Evolutionary conservation across 1,140 invertebrate genomes (phyloP).

Genomic region (Pseudobourletiella spinata): DNA sequence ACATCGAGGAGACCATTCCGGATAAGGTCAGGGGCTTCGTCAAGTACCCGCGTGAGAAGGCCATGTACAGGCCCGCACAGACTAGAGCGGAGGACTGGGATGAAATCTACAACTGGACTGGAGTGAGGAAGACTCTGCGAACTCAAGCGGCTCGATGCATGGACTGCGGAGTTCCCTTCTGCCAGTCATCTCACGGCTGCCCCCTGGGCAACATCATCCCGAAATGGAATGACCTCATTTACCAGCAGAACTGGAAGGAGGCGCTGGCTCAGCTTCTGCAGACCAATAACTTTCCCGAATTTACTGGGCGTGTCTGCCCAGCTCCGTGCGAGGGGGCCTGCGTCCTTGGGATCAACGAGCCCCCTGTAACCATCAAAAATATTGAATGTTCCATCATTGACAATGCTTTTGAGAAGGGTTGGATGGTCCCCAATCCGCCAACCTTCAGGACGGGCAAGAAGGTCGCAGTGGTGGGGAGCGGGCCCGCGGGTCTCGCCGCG

Average conservation of each 20-base stretch:
- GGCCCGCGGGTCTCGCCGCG: constrained; percentile 87
- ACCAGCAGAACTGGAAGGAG: constrained; percentile 89
- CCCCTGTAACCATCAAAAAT: constrained; percentile 96
- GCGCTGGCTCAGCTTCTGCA: constrained; percentile 91
- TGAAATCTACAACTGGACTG: constrained; percentile 84
- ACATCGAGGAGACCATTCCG: constrained; percentile 80
- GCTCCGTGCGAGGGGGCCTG: constrained; percentile 96
- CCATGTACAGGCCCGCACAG: constrained; percentile 70
- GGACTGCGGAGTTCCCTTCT: constrained; percentile 99
- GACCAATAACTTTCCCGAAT: constrained; percentile 99
- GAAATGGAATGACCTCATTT: constrained; percentile 97
- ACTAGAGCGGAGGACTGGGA: constrained; percentile 88
- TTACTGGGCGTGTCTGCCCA: constrained; percentile 95
- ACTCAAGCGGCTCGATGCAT: constrained; percentile 95
- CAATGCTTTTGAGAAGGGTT: constrained; percentile 92
- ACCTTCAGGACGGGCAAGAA: constrained; percentile 65
- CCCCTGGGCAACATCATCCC: constrained; percentile 98
- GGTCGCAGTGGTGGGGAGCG: constrained; percentile 89
- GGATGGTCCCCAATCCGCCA: constrained; percentile 79
- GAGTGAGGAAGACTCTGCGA: constrained; percentile 72
- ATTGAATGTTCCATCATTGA: constrained; percentile 99
- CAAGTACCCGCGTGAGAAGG: constrained; percentile 83
- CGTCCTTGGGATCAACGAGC: constrained; percentile 90
- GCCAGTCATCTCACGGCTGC: constrained; percentile 93
- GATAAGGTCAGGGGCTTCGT: constrained; percentile 82